Evolutionary conservation across 2,113 vertebrate species (phyloP), one percentile per base, ranked within the genome.

Genomic region (Caloenas nicobarica): DNA sequence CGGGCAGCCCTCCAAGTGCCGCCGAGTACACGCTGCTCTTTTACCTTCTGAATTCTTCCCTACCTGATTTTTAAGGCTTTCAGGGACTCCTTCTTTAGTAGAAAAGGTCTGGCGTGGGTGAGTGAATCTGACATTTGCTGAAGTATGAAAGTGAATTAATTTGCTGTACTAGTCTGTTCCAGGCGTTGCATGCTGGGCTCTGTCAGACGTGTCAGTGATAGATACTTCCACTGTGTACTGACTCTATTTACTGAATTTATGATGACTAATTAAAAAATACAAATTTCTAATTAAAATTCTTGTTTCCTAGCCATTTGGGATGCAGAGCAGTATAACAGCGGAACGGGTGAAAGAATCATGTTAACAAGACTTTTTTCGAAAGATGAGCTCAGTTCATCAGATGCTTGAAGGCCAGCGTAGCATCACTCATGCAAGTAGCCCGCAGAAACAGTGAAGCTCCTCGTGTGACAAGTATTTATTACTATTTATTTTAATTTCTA

Each of bases 401-500:
- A 13, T 50, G 50, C 51, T 40, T 5, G 53, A 91, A 56, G 54
- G 56, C 33, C 71, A 64, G 48, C 0, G 0, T 42, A 81, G 65
- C 40, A 28, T 81, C 28, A 10, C 38, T 64, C 2, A 0, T 48
- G 53, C 44, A 62, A 8, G 36, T 29, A 74, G 21, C 29, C 19
- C 48, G 5, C 0, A 48, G 80, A 74, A 87, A 64, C 15, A 36
- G 7, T 17, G 68, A 70, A 17, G 48, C 17, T 70, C 46, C 61
- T 62, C 51, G 21, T n/a, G 29, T 38, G 38, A 40, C 3, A 2
- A 48, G 54, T 62, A 29, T 42, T 95, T 83, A 46, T 40, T 65
- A 2, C 33, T 85, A 50, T 89, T 93, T 88, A 57, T 96, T 94
- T 96, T 83, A 28, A 70, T n/a, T 92, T 57, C 28, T 53, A 48